Conservation (phyloP, 2,113 vertebrate species). For the Larimichthys crocea region DNA sequence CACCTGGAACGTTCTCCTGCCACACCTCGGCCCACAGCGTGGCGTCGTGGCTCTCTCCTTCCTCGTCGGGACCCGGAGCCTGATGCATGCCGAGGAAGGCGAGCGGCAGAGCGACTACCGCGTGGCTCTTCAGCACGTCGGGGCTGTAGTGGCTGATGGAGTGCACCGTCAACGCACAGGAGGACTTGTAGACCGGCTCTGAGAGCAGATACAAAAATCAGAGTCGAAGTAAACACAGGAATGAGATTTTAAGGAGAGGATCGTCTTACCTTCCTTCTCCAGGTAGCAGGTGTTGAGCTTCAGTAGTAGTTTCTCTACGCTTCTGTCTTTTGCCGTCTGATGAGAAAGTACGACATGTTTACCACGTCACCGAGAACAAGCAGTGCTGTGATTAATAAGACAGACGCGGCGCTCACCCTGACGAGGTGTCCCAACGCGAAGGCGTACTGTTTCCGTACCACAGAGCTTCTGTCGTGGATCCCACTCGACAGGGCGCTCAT, state of each 20-base stretch:
- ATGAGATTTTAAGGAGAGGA: no score
- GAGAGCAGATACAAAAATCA: background rate
- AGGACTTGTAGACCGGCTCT: conserved; percentile 92
- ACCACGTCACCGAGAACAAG: background rate
- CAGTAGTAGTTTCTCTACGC: conserved; percentile 94
- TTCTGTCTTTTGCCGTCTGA: conserved; percentile 94
- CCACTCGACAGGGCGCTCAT: conserved; percentile 94
- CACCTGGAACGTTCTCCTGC: conserved; percentile 98
- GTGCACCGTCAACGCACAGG: conserved; percentile 91
- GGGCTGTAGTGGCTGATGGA: conserved; percentile 97
- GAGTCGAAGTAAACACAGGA: no score
- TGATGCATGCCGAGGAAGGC: conserved; percentile 99
- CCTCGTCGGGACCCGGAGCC: conserved; percentile 87
- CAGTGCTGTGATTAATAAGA: background rate
- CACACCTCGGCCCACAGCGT: conserved; percentile 94
- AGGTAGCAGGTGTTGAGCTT: conserved; percentile 95
- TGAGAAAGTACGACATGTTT: conserved; percentile 1
- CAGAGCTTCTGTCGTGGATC: conserved; percentile 92
- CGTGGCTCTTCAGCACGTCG: conserved; percentile 94
- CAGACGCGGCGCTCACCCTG: conserved; percentile 84
- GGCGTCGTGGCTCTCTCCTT: conserved; percentile 90
- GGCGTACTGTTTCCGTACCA: conserved; percentile 94
- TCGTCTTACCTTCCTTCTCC: conserved; percentile 93
- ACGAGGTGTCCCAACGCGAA: conserved; percentile 97
- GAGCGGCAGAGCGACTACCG: conserved; percentile 90